Conservation (phyloP, 2,797 vertebrate species). For the Spea hammondii region DNA sequence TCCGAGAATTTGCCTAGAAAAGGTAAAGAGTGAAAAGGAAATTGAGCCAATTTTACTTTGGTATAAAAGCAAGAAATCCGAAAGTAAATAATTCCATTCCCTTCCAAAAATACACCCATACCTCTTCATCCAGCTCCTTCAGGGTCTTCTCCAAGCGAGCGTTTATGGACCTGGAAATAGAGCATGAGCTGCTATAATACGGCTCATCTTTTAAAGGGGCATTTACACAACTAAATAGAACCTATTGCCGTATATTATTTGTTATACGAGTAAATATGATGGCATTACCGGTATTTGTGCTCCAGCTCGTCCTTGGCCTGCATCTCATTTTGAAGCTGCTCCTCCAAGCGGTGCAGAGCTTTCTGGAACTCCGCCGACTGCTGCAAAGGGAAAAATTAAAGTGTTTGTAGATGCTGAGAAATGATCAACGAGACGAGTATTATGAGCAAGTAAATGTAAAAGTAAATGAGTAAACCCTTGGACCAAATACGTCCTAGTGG, state of each 20-base stretch:
- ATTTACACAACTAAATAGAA: no score
- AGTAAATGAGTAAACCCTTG: no score
- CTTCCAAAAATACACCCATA: conserved; percentile 53
- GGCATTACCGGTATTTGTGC: conserved; percentile 84
- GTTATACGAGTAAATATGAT: no score
- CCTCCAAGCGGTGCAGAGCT: conserved; percentile 83
- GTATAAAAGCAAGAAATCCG: no score
- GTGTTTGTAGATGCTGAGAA: no score
- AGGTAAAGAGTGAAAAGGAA: no score
- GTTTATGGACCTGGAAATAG: conserved; percentile 71
- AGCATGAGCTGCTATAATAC: not conserved
- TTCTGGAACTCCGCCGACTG: conserved; percentile 83
- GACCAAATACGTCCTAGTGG: no score
- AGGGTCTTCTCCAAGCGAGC: conserved; percentile 85
- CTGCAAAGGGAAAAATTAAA: conserved; percentile 19
- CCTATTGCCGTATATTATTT: no score
- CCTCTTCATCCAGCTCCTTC: conserved; percentile 97
- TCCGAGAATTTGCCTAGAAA: conserved; percentile 83
- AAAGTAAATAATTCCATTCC: not conserved
- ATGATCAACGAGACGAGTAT: no score
- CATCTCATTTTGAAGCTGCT: conserved; percentile 85
- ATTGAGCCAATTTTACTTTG: not conserved
- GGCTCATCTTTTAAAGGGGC: no score
- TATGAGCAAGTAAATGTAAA: no score
- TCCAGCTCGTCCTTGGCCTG: conserved; percentile 92